Base-by-base conservation (phyloP, 2,888 invertebrate genomes). In the Acrobeloides nanus region DNA sequence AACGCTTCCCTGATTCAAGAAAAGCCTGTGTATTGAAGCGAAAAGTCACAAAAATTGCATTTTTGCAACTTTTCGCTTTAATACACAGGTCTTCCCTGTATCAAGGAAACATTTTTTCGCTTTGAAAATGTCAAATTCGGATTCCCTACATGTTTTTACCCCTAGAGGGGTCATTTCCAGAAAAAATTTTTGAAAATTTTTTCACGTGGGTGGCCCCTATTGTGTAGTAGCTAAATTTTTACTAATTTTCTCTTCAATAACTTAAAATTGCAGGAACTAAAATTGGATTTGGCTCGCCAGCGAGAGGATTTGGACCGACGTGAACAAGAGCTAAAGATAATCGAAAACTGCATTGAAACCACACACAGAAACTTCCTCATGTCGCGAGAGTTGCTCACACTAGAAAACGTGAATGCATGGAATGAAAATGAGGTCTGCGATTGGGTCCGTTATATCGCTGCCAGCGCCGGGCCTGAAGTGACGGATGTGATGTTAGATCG, bases 351-450 rank as follows among this genome's bases (percentile, higher is more conserved):
- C 38, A 38, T 58, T 18, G 57, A 57, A 39, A 60, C 38, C 34
- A 57, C 53, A 21, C 57, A 57, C 20, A 35, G 59, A 21, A 57
- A 61, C 38, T 61, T 57, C 33, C 41, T 54, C 21, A 46, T 51
- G 31, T 27, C 60, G 39, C 47, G 56, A 24, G 47, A 50, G 38
- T 24, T 56, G 50, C n/a, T 46, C 48, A 8, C 29, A 42, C 18
- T 46, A 12, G 51, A 21, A 25, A 43, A 63, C 38, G 61, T 59
- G 10, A 48, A 53, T 39, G 52, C 51, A 27, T 66, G 65, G 66
- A 58, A 51, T 29, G 66, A 65, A 34, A 59, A 63, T 47, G 51
- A 61, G 37, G 62, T 63, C 1, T 55, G 60, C 7, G 53, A 52
- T 29, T 67, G 66, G 66, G 51, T 65, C 15, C 51, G 18, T 21